Evolutionary conservation across 1,140 invertebrate species (phyloP).

Genomic region (Brachionus calyciflorus): DNA sequence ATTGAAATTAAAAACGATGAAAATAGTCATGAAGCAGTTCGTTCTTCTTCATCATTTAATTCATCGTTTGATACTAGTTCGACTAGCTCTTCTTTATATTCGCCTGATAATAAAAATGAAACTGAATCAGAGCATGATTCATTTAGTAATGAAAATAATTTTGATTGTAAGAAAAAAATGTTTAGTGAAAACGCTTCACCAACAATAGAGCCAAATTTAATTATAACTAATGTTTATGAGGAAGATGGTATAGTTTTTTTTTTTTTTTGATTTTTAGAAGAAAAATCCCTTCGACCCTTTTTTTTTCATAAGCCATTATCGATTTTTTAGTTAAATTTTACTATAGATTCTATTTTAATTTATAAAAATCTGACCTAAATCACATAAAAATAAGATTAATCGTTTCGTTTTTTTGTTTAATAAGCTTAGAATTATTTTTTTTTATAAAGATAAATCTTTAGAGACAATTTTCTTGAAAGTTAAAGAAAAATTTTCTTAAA

Average conservation of each 20-base stretch:
- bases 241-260: constrained; percentile 31
- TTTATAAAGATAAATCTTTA: too few relatives aligned
- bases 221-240: constrained; percentile 42
- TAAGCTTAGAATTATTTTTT: too few relatives aligned
- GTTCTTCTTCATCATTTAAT: neutral
- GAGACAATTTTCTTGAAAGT: too few relatives aligned
- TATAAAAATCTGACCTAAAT: too few relatives aligned
- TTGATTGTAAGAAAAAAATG: neutral
- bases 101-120: neutral
- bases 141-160: neutral
- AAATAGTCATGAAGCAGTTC: neutral
- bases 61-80: constrained; percentile 15
- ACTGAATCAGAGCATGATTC: neutral
- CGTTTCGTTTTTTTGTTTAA: too few relatives aligned
- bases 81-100: constrained; percentile 7
- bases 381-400: too few relatives aligned
- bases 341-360: too few relatives aligned
- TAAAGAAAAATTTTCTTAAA: too few relatives aligned
- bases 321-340: neutral
- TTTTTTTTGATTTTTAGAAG: neutral
- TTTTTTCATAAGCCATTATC: neutral
- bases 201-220: constrained; percentile 17
- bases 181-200: constrained; percentile 8
- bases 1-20: neutral
- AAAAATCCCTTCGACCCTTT: neutral